phyloP scores from a whole-genome alignment of 2,888 invertebrate genomes.

The Drosophila putrida region DNA sequence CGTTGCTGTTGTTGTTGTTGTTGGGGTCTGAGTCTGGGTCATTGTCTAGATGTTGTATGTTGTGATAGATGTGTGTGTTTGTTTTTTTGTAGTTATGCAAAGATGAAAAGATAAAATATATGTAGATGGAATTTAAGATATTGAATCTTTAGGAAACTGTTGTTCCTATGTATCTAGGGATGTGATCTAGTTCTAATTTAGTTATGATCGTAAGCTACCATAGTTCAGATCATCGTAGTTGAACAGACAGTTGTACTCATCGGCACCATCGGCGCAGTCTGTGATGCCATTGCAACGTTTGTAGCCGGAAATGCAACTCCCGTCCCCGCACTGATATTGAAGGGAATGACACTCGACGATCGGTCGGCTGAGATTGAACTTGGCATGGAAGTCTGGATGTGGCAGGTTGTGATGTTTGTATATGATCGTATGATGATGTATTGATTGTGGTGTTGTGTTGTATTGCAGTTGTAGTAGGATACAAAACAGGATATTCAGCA shows the following conservation, averaged over 20 bases:
- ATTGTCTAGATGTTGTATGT: constrained; percentile 39
- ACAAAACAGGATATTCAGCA: constrained; percentile 9
- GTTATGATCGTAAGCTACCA: constrained; percentile 60
- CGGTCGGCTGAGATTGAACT: constrained; percentile 82
- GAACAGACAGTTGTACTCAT: constrained; percentile 87
- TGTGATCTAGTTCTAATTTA: neutral
- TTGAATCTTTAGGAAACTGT: neutral
- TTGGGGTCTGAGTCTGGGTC: constrained; percentile 54
- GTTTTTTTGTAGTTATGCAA: constrained; percentile 27
- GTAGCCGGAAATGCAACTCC: constrained; percentile 88
- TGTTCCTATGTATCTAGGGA: neutral
- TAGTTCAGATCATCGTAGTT: constrained; percentile 84
- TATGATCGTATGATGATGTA: constrained; percentile 37
- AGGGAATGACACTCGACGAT: constrained; percentile 83
- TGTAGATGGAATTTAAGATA: constrained; percentile 20
- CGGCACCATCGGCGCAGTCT: constrained; percentile 88
- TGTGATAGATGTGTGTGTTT: constrained; percentile 10
- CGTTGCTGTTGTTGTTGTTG: constrained; percentile 41
- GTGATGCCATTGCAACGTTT: constrained; percentile 87
- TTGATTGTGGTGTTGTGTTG: constrained; percentile 25
- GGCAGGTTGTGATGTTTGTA: constrained; percentile 3
- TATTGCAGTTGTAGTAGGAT: constrained; percentile 31
- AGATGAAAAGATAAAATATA: constrained; percentile 48
- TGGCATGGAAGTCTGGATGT: constrained; percentile 77
- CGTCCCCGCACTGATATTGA: constrained; percentile 89